phyloP scores from a whole-genome alignment of 2,797 vertebrate genomes.

The Clarias platycephalus region DNA sequence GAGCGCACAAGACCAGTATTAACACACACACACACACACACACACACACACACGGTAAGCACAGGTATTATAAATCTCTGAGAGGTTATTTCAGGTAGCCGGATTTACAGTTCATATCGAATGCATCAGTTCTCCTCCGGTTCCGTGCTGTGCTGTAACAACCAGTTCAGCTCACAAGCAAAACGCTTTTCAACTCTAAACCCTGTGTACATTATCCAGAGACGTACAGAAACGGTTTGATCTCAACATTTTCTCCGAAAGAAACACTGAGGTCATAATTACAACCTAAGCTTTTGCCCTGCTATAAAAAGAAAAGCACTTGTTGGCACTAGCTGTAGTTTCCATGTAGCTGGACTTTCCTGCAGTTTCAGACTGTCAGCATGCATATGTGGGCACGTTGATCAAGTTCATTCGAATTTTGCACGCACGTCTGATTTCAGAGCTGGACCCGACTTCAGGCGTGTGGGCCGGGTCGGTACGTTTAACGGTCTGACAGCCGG shows the following conservation, averaged over 20 bases:
- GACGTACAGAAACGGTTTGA: not conserved
- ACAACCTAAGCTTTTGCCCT: conserved; percentile 25
- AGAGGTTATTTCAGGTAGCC: conserved; percentile 11
- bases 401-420: conserved; percentile 49
- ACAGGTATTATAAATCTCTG: conserved; percentile 13
- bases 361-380: conserved; percentile 50
- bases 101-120: not conserved
- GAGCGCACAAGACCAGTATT: conserved; percentile 9
- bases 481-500: conserved; percentile 17
- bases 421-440: conserved; percentile 37
- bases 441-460: conserved; percentile 27
- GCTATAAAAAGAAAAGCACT: conserved; percentile 37
- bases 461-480: conserved; percentile 31
- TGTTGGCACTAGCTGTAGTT: conserved; percentile 50
- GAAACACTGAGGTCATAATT: conserved; percentile 38
- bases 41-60: conserved; percentile 14
- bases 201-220: conserved; percentile 1
- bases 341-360: conserved; percentile 61
- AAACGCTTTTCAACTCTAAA: conserved; percentile 16
- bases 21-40: not conserved
- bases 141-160: not conserved
- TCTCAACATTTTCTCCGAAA: conserved; percentile 10
- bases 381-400: conserved; percentile 57
- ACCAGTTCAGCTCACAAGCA: not conserved
- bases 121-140: not conserved